Percentiles rank a stretch among this genome's conserved stretches.
Evolutionary conservation across 1,140 invertebrate genomes (phyloP).

Genomic region (Zaprionus taronus): DNA sequence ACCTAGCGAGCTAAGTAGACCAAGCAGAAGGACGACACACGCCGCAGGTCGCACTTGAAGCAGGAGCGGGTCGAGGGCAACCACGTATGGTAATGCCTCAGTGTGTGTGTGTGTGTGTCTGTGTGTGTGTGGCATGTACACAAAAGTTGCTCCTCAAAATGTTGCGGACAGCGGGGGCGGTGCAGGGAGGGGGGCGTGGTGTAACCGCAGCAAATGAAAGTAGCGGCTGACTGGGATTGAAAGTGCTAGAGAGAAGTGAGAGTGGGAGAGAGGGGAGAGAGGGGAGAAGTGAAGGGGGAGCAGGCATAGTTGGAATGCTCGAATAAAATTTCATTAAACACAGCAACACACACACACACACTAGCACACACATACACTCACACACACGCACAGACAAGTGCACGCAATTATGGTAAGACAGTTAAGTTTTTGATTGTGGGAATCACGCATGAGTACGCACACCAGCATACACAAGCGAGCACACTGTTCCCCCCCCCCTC

Average conservation of each 20-base stretch:
- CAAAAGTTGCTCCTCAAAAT: constrained; percentile 72
- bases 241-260: not conserved
- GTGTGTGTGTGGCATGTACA: constrained; percentile 47
- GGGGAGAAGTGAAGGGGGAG: not conserved
- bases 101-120: constrained; percentile 47
- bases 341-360: constrained; percentile 61
- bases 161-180: not conserved
- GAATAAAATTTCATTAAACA: constrained; percentile 83
- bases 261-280: not conserved
- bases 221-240: constrained; percentile 55
- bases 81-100: constrained; percentile 61
- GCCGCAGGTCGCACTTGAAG: constrained; percentile 32
- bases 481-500: constrained; percentile 5
- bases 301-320: constrained; percentile 53
- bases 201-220: constrained; percentile 58
- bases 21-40: constrained; percentile 47
- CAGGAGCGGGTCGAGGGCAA: constrained; percentile 49
- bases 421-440: constrained; percentile 83
- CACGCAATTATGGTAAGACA: constrained; percentile 82
- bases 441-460: constrained; percentile 81
- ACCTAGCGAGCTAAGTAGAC: constrained; percentile 20
- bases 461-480: constrained; percentile 32
- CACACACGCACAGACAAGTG: constrained; percentile 73
- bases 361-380: constrained; percentile 36
- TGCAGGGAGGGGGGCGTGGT: not conserved